Percentiles rank a stretch among this genome's conserved stretches.
phyloP scores from a whole-genome alignment of 2,113 vertebrate species.

The Tragelaphus buxtoni region DNA sequence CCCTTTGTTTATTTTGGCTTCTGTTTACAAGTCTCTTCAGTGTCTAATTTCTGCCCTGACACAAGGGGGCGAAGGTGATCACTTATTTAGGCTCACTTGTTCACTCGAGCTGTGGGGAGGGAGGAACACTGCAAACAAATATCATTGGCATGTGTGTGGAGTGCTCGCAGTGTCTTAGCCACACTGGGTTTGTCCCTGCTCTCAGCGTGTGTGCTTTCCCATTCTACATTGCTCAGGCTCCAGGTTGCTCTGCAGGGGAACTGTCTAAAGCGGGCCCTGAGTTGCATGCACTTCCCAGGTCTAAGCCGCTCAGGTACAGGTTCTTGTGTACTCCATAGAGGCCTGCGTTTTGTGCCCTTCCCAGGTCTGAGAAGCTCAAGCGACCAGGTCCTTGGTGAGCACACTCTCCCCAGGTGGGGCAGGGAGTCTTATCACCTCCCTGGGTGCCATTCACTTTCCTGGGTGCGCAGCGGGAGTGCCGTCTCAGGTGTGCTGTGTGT shows the following conservation, averaged over 20 bases:
- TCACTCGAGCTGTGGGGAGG: not conserved
- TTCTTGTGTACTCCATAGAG: not conserved
- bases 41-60: not conserved
- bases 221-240: not conserved
- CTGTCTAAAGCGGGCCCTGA: not conserved
- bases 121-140: not conserved
- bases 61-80: not conserved
- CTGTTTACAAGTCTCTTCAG: not conserved
- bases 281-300: not conserved
- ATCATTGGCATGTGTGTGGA: not conserved
- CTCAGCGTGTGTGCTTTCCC: not conserved
- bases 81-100: not conserved
- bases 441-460: fast-evolving
- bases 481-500: not conserved
- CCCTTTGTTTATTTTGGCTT: not conserved
- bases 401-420: not conserved
- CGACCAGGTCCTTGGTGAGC: not conserved
- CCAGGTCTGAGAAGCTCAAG: not conserved
- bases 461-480: fast-evolving
- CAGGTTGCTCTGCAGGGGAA: not conserved
- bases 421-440: not conserved
- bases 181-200: not conserved
- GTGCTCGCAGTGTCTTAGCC: not conserved
- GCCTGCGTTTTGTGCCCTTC: not conserved
- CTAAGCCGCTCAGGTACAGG: not conserved